Evolutionary conservation across 2,797 vertebrate species (phyloP).

Genomic region (Saxicola maurus): DNA sequence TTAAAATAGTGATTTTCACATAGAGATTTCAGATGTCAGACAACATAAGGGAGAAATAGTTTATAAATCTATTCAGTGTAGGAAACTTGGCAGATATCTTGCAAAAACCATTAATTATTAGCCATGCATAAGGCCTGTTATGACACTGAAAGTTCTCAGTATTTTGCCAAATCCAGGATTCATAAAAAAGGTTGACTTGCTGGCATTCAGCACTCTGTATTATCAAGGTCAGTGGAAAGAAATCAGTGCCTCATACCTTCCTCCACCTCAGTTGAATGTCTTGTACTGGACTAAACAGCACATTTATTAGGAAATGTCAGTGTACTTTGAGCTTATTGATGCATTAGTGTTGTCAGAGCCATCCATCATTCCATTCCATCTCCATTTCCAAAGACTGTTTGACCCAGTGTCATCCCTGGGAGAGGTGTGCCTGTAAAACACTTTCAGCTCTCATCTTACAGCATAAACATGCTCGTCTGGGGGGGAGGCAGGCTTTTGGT

Average conservation of each 20-base stretch:
- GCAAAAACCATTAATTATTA: not conserved
- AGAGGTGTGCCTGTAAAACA: constrained; percentile 69
- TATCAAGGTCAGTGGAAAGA: not conserved
- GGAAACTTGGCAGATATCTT: not conserved
- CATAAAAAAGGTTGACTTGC: not conserved
- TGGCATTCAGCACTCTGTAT: not conserved
- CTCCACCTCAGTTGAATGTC: not conserved
- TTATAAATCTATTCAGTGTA: not conserved
- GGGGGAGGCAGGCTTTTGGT: not conserved
- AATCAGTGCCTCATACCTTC: not conserved
- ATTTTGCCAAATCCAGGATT: not conserved
- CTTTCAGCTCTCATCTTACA: constrained; percentile 77
- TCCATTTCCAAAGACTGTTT: constrained; percentile 46
- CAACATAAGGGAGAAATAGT: not conserved
- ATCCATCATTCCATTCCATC: constrained; percentile 41
- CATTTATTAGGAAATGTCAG: constrained; percentile 42
- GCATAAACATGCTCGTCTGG: constrained; percentile 1
- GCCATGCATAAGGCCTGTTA: not conserved
- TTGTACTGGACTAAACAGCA: constrained; percentile 59
- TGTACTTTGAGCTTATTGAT: constrained; percentile 52
- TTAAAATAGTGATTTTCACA: not conserved
- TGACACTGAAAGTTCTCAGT: not conserved
- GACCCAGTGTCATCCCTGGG: constrained; percentile 54
- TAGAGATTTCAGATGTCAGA: not conserved
- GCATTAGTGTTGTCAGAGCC: constrained; percentile 44